Conservation (phyloP, 2,113 vertebrate genomes). For the Madoqua kirkii region DNA sequence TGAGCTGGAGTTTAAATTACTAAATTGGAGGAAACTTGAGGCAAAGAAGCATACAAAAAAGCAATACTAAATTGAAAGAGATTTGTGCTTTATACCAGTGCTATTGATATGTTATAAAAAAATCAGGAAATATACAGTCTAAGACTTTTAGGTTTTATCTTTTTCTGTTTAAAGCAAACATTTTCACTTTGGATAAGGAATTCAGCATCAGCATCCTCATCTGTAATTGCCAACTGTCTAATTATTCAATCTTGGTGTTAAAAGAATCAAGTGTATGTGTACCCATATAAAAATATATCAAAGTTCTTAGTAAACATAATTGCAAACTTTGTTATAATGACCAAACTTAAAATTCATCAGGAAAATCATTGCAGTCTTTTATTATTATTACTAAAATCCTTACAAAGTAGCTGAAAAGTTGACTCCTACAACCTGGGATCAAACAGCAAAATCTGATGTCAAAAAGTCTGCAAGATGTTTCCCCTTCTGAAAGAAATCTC, state of each 20-base stretch:
- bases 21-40: neutral
- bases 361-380: neutral
- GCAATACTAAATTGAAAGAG: neutral
- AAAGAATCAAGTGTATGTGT: neutral
- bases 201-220: neutral
- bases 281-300: neutral
- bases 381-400: neutral
- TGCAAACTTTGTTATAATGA: neutral
- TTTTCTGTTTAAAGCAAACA: neutral
- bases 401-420: neutral
- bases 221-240: neutral
- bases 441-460: slow-evolving; percentile 46
- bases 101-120: neutral
- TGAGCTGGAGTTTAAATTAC: neutral
- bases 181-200: neutral
- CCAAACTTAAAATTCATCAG: neutral
- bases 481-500: slow-evolving; percentile 42
- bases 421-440: slow-evolving; percentile 18
- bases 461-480: neutral
- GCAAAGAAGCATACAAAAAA: neutral
- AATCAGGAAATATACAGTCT: neutral
- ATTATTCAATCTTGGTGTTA: no score
- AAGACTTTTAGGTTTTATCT: neutral
- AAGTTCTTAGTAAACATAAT: neutral
- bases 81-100: neutral